Percentiles rank a stretch among this genome's conserved stretches.
phyloP scores from a whole-genome alignment of 2,888 invertebrate species.

The Ophion ellenae region DNA sequence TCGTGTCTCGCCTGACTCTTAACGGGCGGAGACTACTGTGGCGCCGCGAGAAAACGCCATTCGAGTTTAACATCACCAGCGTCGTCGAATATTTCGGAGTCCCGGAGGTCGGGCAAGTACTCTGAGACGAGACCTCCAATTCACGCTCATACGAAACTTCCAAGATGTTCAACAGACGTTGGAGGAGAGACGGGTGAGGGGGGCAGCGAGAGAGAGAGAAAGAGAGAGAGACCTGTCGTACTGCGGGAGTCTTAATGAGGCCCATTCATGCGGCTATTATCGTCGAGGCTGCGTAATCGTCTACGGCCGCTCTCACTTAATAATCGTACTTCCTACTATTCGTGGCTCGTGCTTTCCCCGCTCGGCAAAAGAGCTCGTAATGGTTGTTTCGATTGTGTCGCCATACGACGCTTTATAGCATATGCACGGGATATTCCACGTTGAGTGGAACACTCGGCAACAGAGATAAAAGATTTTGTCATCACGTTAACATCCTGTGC shows the following conservation, averaged over 20 bases:
- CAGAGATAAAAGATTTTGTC: slow-evolving; percentile 36
- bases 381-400: slow-evolving; percentile 61
- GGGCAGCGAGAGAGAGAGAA: not conserved
- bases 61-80: slow-evolving; percentile 35
- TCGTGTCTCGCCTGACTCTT: slow-evolving; percentile 42
- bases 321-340: slow-evolving; percentile 79
- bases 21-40: slow-evolving; percentile 51
- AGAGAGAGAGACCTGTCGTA: slow-evolving; percentile 44
- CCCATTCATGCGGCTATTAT: slow-evolving; percentile 82
- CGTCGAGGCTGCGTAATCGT: slow-evolving; percentile 80
- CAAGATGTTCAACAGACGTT: slow-evolving; percentile 66
- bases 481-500: not conserved
- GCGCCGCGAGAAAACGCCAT: slow-evolving; percentile 42
- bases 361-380: slow-evolving; percentile 50
- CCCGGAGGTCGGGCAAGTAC: slow-evolving; percentile 52
- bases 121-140: slow-evolving; percentile 40
- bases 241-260: slow-evolving; percentile 81
- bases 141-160: slow-evolving; percentile 66
- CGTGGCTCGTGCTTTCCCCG: slow-evolving; percentile 45
- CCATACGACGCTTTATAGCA: slow-evolving; percentile 29
- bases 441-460: slow-evolving; percentile 1
- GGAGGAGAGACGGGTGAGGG: not conserved
- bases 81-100: slow-evolving; percentile 74
- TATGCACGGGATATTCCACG: slow-evolving; percentile 12
- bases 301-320: slow-evolving; percentile 81